Evolutionary conservation across 1,140 invertebrate genomes (phyloP).

Genomic region (Caerostris extrusa): DNA sequence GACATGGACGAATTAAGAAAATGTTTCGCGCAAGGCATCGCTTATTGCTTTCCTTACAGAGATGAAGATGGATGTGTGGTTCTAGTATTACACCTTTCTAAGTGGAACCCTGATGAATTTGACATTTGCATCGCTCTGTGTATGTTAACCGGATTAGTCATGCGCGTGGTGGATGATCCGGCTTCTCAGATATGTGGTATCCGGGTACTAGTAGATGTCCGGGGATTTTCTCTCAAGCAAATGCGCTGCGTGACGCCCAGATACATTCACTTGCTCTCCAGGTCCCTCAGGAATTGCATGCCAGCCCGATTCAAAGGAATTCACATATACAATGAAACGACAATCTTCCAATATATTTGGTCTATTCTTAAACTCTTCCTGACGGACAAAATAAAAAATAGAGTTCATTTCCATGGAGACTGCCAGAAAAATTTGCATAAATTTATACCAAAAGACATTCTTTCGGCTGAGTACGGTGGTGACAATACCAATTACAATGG

Average conservation of each 20-base stretch:
- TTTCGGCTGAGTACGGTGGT: conserved; percentile 92
- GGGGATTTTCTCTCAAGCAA: conserved; percentile 29
- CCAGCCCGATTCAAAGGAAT: conserved; percentile 92
- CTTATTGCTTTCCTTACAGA: conserved; percentile 7
- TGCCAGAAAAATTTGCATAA: conserved; percentile 92
- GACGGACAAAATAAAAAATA: conserved; percentile 90
- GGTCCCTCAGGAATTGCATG: conserved; percentile 86
- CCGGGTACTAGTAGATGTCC: conserved; percentile 3
- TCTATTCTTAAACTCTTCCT: conserved; percentile 91
- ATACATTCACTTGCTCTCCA: conserved; percentile 51
- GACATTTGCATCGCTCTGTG: neutral
- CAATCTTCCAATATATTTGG: conserved; percentile 92
- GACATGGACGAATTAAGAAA: conserved; percentile 10
- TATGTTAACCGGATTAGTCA: neutral
- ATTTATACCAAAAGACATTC: conserved; percentile 88
- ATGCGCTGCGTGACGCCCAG: conserved; percentile 1
- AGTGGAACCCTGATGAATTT: conserved; percentile 15
- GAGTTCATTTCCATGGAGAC: conserved; percentile 91
- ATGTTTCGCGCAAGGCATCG: neutral
- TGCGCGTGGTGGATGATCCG: conserved; percentile 30
- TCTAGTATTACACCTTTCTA: neutral
- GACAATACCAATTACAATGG: neutral
- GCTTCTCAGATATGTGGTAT: conserved; percentile 52
- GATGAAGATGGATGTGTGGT: neutral
- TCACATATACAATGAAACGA: conserved; percentile 93